Conservation (phyloP, 2,888 invertebrate genomes). For the Atrina japonica region DNA sequence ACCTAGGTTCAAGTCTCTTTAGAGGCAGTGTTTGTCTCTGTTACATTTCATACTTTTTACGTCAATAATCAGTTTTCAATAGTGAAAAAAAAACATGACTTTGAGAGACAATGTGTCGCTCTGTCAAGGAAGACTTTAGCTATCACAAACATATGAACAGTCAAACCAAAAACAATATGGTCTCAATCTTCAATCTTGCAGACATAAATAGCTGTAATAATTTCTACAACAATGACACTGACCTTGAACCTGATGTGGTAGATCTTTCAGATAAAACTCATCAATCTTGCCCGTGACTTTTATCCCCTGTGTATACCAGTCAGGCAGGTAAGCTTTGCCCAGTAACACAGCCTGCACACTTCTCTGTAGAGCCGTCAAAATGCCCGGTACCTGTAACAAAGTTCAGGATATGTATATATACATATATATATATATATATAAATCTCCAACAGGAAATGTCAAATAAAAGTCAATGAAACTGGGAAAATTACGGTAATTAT, state of each 20-base stretch:
- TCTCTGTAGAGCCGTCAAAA: slow-evolving; percentile 91
- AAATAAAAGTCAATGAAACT: not conserved
- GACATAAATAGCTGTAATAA: no score
- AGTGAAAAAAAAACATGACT: no score
- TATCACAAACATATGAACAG: no score
- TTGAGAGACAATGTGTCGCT: no score
- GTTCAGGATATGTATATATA: not conserved
- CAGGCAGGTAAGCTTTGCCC: slow-evolving; percentile 91
- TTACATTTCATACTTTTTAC: no score
- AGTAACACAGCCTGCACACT: slow-evolving; percentile 94
- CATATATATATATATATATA: not conserved
- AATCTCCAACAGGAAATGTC: not conserved
- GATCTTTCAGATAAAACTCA: slow-evolving; percentile 54
- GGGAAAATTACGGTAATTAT: not conserved
- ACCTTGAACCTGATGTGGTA: slow-evolving; percentile 33
- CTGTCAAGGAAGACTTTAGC: no score
- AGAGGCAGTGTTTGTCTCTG: no score
- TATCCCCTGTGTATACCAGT: slow-evolving; percentile 94
- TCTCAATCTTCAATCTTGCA: no score
- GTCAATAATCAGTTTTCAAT: no score
- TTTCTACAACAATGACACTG: no score
- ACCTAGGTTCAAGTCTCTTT: no score
- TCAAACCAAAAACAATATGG: no score
- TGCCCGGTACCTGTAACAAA: slow-evolving; percentile 84
- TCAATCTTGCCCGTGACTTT: slow-evolving; percentile 85